A percentile compares a stretch with the other conserved stretches of the same genome.
Evolutionary conservation across 2,888 invertebrate genomes (phyloP).

Genomic region (Acleris emargana): DNA sequence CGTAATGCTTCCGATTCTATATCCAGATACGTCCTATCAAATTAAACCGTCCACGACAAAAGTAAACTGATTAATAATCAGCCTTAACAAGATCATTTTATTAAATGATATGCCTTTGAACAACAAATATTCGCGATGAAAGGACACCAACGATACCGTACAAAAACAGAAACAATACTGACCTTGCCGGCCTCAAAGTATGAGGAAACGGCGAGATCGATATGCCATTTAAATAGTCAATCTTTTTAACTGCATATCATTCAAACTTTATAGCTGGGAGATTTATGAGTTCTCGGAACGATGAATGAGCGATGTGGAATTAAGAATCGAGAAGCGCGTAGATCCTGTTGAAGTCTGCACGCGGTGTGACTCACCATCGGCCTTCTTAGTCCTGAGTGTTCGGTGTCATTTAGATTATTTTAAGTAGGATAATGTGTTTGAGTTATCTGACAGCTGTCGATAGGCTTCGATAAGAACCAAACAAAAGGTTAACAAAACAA

Average conservation of each 20-base stretch:
- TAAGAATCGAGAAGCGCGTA: slow-evolving; percentile 30
- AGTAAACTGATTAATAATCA: slow-evolving; percentile 6
- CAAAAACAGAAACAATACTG: slow-evolving; percentile 45
- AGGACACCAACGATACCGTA: slow-evolving; percentile 39
- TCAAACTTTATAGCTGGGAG: slow-evolving; percentile 17
- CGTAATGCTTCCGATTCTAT: slow-evolving; percentile 3
- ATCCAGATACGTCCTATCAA: slow-evolving; percentile 1
- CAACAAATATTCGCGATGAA: slow-evolving; percentile 36
- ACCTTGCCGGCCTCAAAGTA: slow-evolving; percentile 47
- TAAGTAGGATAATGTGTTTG: slow-evolving; percentile 17
- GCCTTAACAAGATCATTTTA: too few relatives aligned
- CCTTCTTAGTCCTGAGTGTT: slow-evolving; percentile 25
- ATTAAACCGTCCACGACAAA: slow-evolving; percentile 5
- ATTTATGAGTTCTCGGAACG: slow-evolving; percentile 34
- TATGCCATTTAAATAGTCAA: slow-evolving; percentile 20
- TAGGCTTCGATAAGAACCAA: slow-evolving; percentile 10
- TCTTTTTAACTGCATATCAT: slow-evolving; percentile 19
- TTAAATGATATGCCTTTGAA: neutral
- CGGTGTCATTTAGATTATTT: slow-evolving; percentile 24
- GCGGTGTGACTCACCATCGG: slow-evolving; percentile 32
- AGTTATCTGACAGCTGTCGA: slow-evolving; percentile 17
- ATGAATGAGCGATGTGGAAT: slow-evolving; percentile 32
- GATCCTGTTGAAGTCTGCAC: slow-evolving; percentile 30
- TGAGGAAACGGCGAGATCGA: slow-evolving; percentile 46
- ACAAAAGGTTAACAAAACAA: slow-evolving; percentile 14